phyloP scores from a whole-genome alignment of 2,888 invertebrate species.

The Drosophila rubida region DNA sequence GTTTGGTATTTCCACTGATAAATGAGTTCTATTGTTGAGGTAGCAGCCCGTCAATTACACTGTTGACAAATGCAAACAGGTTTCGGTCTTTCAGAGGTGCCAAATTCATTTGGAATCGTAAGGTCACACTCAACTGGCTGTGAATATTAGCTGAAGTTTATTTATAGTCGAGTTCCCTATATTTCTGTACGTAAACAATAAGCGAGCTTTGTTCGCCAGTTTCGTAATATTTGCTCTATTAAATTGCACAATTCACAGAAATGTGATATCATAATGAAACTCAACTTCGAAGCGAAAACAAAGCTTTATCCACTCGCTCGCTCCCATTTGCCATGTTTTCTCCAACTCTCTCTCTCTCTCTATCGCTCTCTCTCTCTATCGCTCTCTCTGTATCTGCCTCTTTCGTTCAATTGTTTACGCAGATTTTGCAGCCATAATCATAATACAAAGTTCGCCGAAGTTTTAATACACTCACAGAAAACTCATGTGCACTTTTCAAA shows the following conservation, averaged over 20 bases:
- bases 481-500: not conserved
- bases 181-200: conserved; percentile 7
- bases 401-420: conserved; percentile 18
- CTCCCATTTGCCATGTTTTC: not conserved
- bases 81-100: conserved; percentile 2
- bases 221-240: conserved; percentile 23
- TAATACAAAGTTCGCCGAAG: conserved; percentile 5
- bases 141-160: not conserved
- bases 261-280: conserved; percentile 43
- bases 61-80: conserved; percentile 14
- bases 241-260: conserved; percentile 43
- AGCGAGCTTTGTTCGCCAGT: conserved; percentile 5
- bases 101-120: not conserved
- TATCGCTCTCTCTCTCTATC: not conserved
- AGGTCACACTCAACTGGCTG: not conserved
- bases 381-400: not conserved
- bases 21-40: conserved; percentile 41
- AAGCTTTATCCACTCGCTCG: not conserved
- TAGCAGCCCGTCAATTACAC: conserved; percentile 4
- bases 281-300: conserved; percentile 30
- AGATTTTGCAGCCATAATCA: conserved; percentile 24
- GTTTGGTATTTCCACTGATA: conserved; percentile 6
- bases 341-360: not conserved
- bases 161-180: not conserved
- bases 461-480: not conserved